A percentile compares a stretch with the other conserved stretches of the same genome.
Evolutionary conservation across 2,888 invertebrate genomes (phyloP).

Genomic region (Drosophila prolongata): DNA sequence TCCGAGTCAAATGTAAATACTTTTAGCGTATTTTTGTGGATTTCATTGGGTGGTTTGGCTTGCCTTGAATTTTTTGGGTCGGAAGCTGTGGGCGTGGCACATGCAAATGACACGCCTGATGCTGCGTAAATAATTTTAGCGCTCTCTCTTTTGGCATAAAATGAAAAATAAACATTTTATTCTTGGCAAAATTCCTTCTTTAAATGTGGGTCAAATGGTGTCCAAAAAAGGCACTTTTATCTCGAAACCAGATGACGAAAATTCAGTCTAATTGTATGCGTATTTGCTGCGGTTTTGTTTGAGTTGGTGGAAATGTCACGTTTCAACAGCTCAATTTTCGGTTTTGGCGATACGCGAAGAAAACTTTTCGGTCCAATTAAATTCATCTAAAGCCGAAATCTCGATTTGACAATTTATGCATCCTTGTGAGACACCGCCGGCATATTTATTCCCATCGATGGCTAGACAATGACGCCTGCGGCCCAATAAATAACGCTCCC

Average conservation of each 20-base stretch:
- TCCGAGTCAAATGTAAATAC: constrained; percentile 80
- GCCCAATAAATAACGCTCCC: constrained; percentile 66
- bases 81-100: constrained; percentile 63
- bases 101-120: constrained; percentile 77
- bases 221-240: constrained; percentile 14
- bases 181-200: constrained; percentile 18
- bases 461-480: constrained; percentile 63
- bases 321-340: constrained; percentile 70
- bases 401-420: constrained; percentile 67
- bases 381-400: constrained; percentile 31
- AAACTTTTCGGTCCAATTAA: constrained; percentile 69
- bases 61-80: constrained; percentile 43
- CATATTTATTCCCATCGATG: constrained; percentile 72
- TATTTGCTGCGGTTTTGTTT: constrained; percentile 31
- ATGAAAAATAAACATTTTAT: constrained; percentile 79
- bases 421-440: constrained; percentile 44
- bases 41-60: constrained; percentile 63
- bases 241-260: constrained; percentile 26
- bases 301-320: constrained; percentile 61
- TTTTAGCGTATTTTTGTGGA: constrained; percentile 79
- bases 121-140: constrained; percentile 79
- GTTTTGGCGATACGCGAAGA: constrained; percentile 45
- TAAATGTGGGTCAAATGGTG: constrained; percentile 72
- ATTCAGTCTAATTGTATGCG: constrained; percentile 27
- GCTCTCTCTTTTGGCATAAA: constrained; percentile 72